phyloP scores from a whole-genome alignment of 2,113 vertebrate species.

The Phyllostomus discolor region DNA sequence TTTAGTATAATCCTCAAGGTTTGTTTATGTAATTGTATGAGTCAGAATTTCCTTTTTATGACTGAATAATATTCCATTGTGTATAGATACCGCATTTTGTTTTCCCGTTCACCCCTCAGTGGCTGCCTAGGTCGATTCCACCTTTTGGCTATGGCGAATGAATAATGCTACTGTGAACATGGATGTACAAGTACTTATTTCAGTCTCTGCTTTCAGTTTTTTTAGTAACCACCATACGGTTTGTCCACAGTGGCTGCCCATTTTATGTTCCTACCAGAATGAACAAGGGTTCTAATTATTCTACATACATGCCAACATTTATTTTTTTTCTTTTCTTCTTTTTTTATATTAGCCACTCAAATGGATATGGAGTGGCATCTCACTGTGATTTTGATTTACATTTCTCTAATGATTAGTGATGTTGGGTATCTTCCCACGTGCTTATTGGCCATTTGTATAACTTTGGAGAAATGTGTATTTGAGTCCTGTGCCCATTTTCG shows the following conservation, averaged over 20 bases:
- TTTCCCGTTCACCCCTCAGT: neutral
- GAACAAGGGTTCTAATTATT: neutral
- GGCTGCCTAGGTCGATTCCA: neutral
- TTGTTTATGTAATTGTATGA: neutral
- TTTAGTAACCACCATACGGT: neutral
- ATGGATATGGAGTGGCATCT: neutral
- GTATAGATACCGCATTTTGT: neutral
- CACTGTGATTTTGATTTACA: neutral
- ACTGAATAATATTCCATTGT: neutral
- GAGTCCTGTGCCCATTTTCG: neutral
- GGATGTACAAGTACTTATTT: neutral
- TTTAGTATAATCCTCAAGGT: neutral
- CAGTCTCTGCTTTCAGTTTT: neutral
- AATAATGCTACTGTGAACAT: neutral
- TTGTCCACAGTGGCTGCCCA: neutral
- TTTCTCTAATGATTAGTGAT: neutral
- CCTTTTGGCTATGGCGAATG: neutral
- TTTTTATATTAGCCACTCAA: neutral
- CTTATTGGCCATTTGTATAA: neutral
- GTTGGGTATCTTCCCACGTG: neutral
- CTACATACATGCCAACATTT: accelerated
- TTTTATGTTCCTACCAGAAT: neutral
- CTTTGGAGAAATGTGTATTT: neutral
- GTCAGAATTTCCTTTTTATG: neutral
- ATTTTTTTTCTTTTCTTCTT: neutral